Base-by-base conservation (phyloP, 2,888 invertebrate species). In the Troides oblongomaculatus region DNA sequence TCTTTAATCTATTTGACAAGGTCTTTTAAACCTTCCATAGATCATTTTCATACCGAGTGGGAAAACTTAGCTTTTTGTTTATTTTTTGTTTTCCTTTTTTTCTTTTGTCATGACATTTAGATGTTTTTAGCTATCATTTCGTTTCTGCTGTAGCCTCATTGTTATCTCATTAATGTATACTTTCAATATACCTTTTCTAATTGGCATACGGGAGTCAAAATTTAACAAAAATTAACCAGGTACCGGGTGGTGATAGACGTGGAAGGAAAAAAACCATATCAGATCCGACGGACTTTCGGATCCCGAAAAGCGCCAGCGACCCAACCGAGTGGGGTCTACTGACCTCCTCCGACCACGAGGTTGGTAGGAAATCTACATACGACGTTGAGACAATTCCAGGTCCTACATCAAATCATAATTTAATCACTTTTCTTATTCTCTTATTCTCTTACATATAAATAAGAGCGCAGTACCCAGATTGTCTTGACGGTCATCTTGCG, bases 211-310 rank as follows among this genome's bases (percentile, higher is more conserved):
- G 53, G 69, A 73, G 71, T 75, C 73, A 72, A 77, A 77, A 77
- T 75, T 78, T 75, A 67, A 64, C 73, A 65, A 73, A 56, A 74
- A 76, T 77, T 74, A 68, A 77, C 73, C 79, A 79, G 79, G 77
- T 79, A 58, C 73, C 76, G 79, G 79, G 84, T 82, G 80, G 84
- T 82, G 78, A 90, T 87, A 81, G 85, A 81, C 80, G 92, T 83
- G 85, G 84, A 71, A 76, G 88, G 80, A 84, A 84, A 81, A 84
- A 82, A 74, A 82, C 81, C 70, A 82, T 84, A 72, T 82, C 82
- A 70, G 80, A 80, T 70, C 77, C 81, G 21, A 73, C 76, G 66
- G 83, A 82, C 70, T 82, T 77, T 76, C 76, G 82, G 73, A 76
- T 78, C 65, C 81, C 82, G 43, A 75, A 82, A 73, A 82, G 83